Conservation (phyloP, 2,113 vertebrate species). For the Abramis brama region DNA sequence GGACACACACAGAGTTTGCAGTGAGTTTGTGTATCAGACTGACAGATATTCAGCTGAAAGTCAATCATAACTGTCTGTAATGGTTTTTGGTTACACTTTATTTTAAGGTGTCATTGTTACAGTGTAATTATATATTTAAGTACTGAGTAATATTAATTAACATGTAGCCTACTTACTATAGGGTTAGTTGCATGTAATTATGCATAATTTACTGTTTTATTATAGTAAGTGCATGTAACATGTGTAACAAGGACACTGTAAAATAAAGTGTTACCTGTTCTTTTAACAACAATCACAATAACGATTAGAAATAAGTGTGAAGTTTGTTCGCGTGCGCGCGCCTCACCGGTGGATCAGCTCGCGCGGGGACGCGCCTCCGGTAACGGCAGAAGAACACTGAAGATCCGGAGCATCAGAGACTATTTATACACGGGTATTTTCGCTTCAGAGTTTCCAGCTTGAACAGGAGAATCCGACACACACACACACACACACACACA, state of each 20-base stretch:
- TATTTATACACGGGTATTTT: constrained; percentile 60
- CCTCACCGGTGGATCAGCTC: not conserved
- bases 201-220: no score
- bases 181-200: no score
- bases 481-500: constrained; percentile 26
- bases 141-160: no score
- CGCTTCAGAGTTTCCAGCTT: constrained; percentile 55
- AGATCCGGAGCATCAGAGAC: constrained; percentile 9
- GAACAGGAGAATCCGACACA: constrained; percentile 28
- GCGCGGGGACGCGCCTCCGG: not conserved
- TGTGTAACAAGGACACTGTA: no score
- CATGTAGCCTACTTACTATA: no score
- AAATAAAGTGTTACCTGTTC: no score
- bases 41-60: not conserved
- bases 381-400: not conserved
- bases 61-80: not conserved
- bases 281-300: not conserved
- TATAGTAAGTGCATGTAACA: no score
- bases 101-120: no score
- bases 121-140: no score
- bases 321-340: not conserved
- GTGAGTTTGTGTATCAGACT: not conserved
- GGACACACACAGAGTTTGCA: not conserved
- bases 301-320: not conserved
- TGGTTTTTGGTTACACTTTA: not conserved